These are phyloP conservation scores for Apodemia duryi DNA, from an alignment of 2,888 invertebrate species.

Conservation along the genomic window DNA sequence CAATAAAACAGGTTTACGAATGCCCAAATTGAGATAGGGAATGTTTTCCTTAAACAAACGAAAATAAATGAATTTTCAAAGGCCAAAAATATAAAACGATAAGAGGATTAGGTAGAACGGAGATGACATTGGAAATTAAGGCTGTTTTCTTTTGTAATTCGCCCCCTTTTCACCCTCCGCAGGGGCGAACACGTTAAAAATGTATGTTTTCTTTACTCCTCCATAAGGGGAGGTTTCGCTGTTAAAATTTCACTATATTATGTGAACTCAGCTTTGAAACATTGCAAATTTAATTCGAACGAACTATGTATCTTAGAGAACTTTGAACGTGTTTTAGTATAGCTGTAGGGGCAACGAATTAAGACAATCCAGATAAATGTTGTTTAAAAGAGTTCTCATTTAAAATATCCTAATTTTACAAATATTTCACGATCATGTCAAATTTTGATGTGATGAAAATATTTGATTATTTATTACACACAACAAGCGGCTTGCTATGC, in stretches of 20 bases:
- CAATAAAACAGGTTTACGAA: slow-evolving; percentile 48
- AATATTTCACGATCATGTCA: too few species aligned
- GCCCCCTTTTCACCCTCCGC: slow-evolving; percentile 66
- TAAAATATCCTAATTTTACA: too few species aligned
- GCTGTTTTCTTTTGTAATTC: slow-evolving; percentile 79
- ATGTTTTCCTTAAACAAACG: slow-evolving; percentile 74
- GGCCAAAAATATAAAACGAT: slow-evolving; percentile 76
- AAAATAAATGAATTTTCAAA: slow-evolving; percentile 78
- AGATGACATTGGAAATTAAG: slow-evolving; percentile 80
- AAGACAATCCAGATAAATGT: too few species aligned
- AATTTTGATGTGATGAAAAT: too few species aligned
- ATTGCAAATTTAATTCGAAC: slow-evolving; percentile 13
- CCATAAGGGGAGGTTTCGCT: slow-evolving; percentile 47
- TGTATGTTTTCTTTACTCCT: slow-evolving; percentile 62
- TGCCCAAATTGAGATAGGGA: slow-evolving; percentile 43
- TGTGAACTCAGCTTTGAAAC: slow-evolving; percentile 26
- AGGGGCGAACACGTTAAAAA: slow-evolving; percentile 64
- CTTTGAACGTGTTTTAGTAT: too few species aligned
- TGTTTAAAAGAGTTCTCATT: too few species aligned
- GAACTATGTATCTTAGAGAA: neutral
- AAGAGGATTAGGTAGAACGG: slow-evolving; percentile 78
- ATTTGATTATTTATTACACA: too few species aligned
- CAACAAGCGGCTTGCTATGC: too few species aligned
- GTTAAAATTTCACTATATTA: slow-evolving; percentile 46
- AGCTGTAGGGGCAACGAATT: too few species aligned